Evolutionary conservation across 2,888 invertebrate genomes (phyloP).

Genomic region (Uloborus plumipes): DNA sequence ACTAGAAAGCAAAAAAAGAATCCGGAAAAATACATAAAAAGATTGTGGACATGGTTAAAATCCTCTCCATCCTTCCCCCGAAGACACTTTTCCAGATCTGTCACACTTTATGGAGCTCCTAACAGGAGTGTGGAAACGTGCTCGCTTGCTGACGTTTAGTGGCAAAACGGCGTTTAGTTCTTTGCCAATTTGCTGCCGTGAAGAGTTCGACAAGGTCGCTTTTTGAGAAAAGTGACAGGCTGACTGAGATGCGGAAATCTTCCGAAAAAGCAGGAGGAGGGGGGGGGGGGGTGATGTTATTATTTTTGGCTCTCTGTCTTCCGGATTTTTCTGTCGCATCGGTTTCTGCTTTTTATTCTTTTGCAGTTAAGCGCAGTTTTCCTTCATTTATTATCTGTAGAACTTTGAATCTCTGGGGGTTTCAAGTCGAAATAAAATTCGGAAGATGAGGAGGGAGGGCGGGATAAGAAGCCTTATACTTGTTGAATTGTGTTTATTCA

Average conservation of each 20-base stretch:
- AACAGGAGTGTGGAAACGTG: constrained; percentile 22
- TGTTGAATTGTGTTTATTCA: no score
- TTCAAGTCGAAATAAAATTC: no score
- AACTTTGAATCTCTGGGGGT: no score
- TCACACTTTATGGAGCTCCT: neutral
- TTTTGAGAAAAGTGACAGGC: constrained; percentile 13
- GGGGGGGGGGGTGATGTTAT: no score
- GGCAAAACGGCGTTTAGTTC: constrained; percentile 2
- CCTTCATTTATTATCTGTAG: no score
- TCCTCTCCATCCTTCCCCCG: neutral
- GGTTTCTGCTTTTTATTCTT: no score
- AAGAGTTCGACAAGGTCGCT: neutral
- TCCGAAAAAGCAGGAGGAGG: constrained; percentile 3
- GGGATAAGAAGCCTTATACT: no score
- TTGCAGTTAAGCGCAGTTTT: no score
- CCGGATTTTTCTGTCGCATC: no score
- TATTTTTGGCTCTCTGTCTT: no score
- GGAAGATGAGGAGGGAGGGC: no score
- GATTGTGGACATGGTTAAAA: constrained; percentile 28
- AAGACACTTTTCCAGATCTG: constrained; percentile 2
- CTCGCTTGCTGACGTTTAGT: constrained; percentile 8
- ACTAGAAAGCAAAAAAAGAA: constrained; percentile 2
- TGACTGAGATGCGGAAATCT: constrained; percentile 14
- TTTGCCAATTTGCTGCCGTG: constrained; percentile 12
- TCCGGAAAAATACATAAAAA: neutral